Base-by-base conservation (phyloP, 2,797 vertebrate species). In the Pipistrellus kuhlii region DNA sequence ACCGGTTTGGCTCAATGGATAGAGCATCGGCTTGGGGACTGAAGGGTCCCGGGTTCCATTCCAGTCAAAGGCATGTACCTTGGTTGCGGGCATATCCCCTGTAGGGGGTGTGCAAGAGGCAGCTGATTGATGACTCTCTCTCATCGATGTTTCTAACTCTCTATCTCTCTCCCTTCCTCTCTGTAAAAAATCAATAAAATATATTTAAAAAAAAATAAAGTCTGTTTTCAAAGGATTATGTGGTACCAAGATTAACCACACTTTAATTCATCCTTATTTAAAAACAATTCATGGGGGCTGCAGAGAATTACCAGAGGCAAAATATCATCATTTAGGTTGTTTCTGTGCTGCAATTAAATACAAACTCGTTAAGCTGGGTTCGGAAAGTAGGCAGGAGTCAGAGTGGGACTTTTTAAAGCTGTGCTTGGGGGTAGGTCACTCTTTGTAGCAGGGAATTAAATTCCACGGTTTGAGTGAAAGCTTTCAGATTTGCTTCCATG, bases 401-500 rank as follows among this genome's bases (percentile, higher is more conserved):
- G 94, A 96, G 30, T 53, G 55, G 18, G 44, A 35, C 20, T 87
- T 91, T 87, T 32, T 27, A 83, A 96, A 94, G 59, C 77, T 85
- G 35, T 73, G 93, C 53, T 75, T 48, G 53, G 73, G 82, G 68
- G 85, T 76, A 81, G 78, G 94, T 94, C 95, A 92, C 55, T 95
- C 94, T 96, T 87, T 91, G 71, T 81, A 92, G 85, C 41, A 94
- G 94, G 80, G 94, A 92, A 97, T 97, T 95, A 93, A 94, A 95
- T 96, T 94, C 85, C 3, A 41, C 6, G 18, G 59, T 96, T 95
- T 94, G 94, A 97, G 85, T 95, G 95, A 96, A 96, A 95, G 83
- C 92, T 87, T 96, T 96, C 95, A 96, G 95, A 95, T 97, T 84
- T 94, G 93, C 91, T 95, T 90, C 94, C 83, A 78, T 94, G 94